Evolutionary conservation across 1,140 invertebrate species (phyloP), one percentile per base, ranked within the genome.

Genomic region (Drosophila sp.): DNA sequence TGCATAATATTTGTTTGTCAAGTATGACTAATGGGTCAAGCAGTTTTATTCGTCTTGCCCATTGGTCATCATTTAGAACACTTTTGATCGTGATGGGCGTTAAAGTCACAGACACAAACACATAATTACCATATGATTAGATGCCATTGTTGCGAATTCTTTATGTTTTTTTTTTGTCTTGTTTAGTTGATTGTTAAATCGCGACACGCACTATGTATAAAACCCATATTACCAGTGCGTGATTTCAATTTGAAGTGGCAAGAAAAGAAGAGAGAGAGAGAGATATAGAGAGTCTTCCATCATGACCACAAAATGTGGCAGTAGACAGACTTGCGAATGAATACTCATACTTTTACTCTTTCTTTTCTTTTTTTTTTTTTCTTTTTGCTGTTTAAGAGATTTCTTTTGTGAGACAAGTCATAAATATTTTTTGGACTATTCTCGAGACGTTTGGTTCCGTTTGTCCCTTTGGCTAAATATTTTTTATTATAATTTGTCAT

Each of bases 401-500:
- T 62, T 77, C 74, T 58, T 56, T 76, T 61, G n/a, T 62, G 23
- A 4, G 61, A 63, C 78, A 72, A 78, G 74, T 68, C 75, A 73
- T 72, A 79, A 78, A 79, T 79, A 11, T 47, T 25, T 50, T 57
- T 57, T 54, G 32, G 63, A 23, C 44, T 50, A 50, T 50, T 1
- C 7, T 50, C 23, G 44, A 50, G 44, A 8, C 44, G 44, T 41
- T 60, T 44, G 17, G 61, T 33, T 55, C 23, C 47, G 40, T 10
- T 10, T 32, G 1, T 25, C 10, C 40, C 50, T 64, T 55, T 56
- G 27, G 30, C 30, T 72, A 57, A 62, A 68, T 68, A 69, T 76
- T 64, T 66, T 69, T 80, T 80, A 78, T 77, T 74, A 77, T 84
- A 84, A 84, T 84, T 84, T 84, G 81, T 84, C 80, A 84, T 84